Evolutionary conservation across 2,113 vertebrate genomes (phyloP).

Genomic region (Eulemur rufifrons): DNA sequence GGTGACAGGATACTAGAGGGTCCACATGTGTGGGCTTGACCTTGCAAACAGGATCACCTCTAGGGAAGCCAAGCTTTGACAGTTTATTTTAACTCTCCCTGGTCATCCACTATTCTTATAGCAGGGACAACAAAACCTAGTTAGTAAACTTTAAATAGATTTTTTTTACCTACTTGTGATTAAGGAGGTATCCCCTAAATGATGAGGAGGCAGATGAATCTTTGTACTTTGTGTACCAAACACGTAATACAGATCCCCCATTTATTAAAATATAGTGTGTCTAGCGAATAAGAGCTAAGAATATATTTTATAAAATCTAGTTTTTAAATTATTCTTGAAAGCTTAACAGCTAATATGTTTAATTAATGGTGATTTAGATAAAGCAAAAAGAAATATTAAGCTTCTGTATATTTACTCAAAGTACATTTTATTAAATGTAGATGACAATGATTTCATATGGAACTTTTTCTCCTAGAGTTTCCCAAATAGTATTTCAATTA

Average conservation of each 20-base stretch:
- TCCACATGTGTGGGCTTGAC: background rate
- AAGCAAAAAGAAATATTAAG: slow-evolving; percentile 52
- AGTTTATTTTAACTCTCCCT: background rate
- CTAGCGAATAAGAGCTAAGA: background rate
- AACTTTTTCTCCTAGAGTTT: background rate
- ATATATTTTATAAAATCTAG: background rate
- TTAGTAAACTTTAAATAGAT: background rate
- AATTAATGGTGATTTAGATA: background rate
- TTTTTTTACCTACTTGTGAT: background rate
- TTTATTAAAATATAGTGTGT: background rate
- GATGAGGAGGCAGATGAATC: background rate
- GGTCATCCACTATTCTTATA: background rate
- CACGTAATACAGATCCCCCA: background rate
- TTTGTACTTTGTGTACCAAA: background rate
- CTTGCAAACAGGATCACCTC: background rate
- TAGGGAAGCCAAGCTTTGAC: background rate
- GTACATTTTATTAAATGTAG: slow-evolving; percentile 30
- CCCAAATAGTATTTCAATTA: background rate
- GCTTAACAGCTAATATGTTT: slow-evolving; percentile 25
- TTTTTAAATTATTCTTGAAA: slow-evolving; percentile 32
- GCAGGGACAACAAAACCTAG: background rate
- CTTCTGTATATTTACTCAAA: slow-evolving; percentile 34
- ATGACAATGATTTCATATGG: slow-evolving; percentile 9
- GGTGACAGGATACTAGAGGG: background rate
- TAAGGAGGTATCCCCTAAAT: background rate